Evolutionary conservation across 2,113 vertebrate species (phyloP).

Genomic region (Anser cygnoides): DNA sequence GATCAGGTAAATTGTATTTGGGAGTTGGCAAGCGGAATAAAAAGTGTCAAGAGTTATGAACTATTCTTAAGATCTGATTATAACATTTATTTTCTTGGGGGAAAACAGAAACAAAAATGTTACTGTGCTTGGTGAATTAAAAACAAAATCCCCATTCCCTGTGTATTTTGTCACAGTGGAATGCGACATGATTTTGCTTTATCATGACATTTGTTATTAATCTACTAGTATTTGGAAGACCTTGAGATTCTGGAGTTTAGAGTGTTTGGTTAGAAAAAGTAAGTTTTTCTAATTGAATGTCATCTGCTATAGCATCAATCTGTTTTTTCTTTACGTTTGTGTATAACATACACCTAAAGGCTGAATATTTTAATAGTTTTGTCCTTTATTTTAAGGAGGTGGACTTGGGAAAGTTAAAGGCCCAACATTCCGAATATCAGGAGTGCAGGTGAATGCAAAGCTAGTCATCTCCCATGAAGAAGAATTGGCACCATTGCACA

Average conservation of each 20-base stretch:
- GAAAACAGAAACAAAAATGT: constrained; percentile 5
- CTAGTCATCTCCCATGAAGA: constrained; percentile 97
- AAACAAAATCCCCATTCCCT: neutral
- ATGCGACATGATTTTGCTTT: constrained; percentile 15
- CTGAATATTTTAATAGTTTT: neutral
- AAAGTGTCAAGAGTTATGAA: neutral
- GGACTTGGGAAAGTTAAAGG: constrained; percentile 96
- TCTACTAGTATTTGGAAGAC: constrained; percentile 1
- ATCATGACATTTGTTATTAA: neutral
- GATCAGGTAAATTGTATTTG: constrained; percentile 76
- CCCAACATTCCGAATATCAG: constrained; percentile 97
- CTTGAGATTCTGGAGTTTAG: constrained; percentile 7
- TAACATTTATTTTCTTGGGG: neutral
- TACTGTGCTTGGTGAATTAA: neutral
- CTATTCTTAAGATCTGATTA: neutral
- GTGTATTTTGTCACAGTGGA: neutral
- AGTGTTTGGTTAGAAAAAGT: constrained; percentile 6
- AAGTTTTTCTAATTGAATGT: neutral
- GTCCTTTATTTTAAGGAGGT: constrained; percentile 80
- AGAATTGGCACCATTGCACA: constrained; percentile 92
- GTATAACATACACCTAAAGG: neutral
- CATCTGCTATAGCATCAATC: neutral
- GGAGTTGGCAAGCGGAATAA: neutral
- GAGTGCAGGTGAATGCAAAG: constrained; percentile 97
- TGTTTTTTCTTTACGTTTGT: constrained; percentile 17